Evolutionary conservation across 2,113 vertebrate species (phyloP), one percentile per base, ranked within the genome.

Genomic region (Xiphophorus couchianus): DNA sequence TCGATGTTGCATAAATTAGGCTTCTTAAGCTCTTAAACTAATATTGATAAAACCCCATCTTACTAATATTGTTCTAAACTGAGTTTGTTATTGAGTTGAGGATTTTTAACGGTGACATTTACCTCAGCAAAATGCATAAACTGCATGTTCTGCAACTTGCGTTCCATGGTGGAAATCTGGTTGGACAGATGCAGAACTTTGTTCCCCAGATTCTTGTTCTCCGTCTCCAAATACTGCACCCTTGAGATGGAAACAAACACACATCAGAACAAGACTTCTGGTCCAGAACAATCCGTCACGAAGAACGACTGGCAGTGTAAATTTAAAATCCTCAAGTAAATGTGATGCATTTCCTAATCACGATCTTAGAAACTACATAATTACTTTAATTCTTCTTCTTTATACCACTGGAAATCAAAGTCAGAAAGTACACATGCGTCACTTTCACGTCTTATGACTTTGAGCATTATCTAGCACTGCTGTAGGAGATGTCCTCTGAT

Each of bases 171-270:
- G 5, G 61, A 6, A 0, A 88, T 80, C 84, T 84, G 89, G 19
- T 73, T 79, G 61, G 83, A 88, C 87, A 88, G 75, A 30, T 82
- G 65, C 35, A 88, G 64, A 29, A 85, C 74, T 75, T 63, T 81
- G 67, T 84, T 76, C 31, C 67, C 58, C 11, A 91, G 77, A 44
- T 74, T 84, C 63, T 77, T 78, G 83, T 86, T 91, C 75, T 91
- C 84, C 44, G 71, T 71, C 66, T 91, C 89, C 17, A 91, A 84
- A 76, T 79, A 84, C 69, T 90, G 74, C 69, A 87, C 78, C 71
- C 90, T 91, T 60, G 10, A 71, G 9, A 75, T 35, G 7, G 74
- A 75, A 66, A 66, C 2, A 31, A 29, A 30, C 15, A 48, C 10
- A 44, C 4, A 69, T 51, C 4, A 11, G n/a, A 27, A 2, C 15